Percentiles rank a stretch among this genome's conserved stretches.
These are phyloP conservation scores for Leptinotarsa lineolata DNA, from an alignment of 1,140 invertebrate genomes.

Conservation along the genomic window DNA sequence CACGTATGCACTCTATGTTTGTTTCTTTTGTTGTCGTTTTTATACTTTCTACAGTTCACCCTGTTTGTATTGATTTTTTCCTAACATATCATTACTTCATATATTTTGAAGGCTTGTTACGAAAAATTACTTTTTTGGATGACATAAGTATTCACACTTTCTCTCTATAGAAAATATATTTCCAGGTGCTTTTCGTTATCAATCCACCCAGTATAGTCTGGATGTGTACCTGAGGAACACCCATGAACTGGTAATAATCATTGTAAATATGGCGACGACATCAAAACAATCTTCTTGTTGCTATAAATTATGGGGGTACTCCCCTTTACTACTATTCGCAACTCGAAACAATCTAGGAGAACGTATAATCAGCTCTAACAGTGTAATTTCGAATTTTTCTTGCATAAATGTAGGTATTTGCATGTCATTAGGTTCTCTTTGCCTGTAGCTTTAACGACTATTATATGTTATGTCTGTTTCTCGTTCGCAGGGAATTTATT, in stretches of 20 bases:
- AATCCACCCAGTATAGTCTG: too few relatives aligned
- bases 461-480: neutral
- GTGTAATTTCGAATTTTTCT: neutral
- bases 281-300: conserved; percentile 3
- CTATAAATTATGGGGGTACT: conserved; percentile 1
- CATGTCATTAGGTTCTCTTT: neutral
- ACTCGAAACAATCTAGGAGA: neutral
- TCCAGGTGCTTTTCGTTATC: too few relatives aligned
- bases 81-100: too few relatives aligned
- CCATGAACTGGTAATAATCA: neutral
- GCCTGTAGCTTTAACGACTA: conserved; percentile 2
- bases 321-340: neutral
- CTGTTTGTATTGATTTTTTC: too few relatives aligned
- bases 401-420: neutral
- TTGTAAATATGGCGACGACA: neutral
- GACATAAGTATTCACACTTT: too few relatives aligned
- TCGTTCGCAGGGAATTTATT: neutral
- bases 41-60: too few relatives aligned
- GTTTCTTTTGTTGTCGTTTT: too few relatives aligned
- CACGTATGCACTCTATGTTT: too few relatives aligned
- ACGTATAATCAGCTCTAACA: conserved; percentile 1
- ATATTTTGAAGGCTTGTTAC: too few relatives aligned
- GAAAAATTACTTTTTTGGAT: too few relatives aligned
- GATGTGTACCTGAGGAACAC: neutral
- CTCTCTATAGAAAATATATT: too few relatives aligned